Evolutionary conservation across 2,888 invertebrate genomes (phyloP).

Genomic region (Drosophila mulleri): DNA sequence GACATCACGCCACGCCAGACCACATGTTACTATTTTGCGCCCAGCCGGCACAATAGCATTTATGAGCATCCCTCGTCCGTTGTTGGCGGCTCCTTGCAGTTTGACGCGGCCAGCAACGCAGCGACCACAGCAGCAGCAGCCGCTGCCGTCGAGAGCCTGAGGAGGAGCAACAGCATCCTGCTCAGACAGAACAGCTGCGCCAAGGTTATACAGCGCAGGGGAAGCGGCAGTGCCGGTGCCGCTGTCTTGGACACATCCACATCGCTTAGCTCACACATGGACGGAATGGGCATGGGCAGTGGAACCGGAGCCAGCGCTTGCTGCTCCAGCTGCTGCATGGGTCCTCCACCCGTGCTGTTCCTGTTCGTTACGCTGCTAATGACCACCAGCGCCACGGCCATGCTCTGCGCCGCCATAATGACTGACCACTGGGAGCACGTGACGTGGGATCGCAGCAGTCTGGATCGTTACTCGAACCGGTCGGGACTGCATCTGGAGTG

Average conservation of each 20-base stretch:
- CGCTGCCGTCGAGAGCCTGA: slow-evolving; percentile 82
- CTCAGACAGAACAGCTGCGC: slow-evolving; percentile 83
- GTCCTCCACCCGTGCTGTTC: slow-evolving; percentile 84
- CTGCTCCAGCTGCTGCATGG: slow-evolving; percentile 82
- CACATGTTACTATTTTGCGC: slow-evolving; percentile 83
- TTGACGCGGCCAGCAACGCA: slow-evolving; percentile 70
- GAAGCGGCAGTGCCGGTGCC: slow-evolving; percentile 69
- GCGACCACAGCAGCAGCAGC: slow-evolving; percentile 82
- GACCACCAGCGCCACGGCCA: slow-evolving; percentile 91
- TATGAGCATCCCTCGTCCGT: slow-evolving; percentile 84
- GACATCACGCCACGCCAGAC: slow-evolving; percentile 69
- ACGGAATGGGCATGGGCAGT: slow-evolving; percentile 77
- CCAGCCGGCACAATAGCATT: slow-evolving; percentile 83
- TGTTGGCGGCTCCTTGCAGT: slow-evolving; percentile 81
- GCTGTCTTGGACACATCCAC: slow-evolving; percentile 73
- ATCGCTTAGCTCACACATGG: slow-evolving; percentile 81
- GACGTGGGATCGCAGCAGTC: slow-evolving; percentile 89
- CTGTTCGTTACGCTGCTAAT: slow-evolving; percentile 87
- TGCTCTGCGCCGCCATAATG: slow-evolving; percentile 94
- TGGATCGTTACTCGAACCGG: slow-evolving; percentile 85
- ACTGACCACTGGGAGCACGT: slow-evolving; percentile 96
- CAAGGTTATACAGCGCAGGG: slow-evolving; percentile 81
- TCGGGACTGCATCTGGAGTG: slow-evolving; percentile 88
- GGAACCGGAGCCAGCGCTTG: slow-evolving; percentile 72
- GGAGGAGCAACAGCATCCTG: slow-evolving; percentile 83